Evolutionary conservation across 2,113 vertebrate species (phyloP).

Genomic region (Rhea pennata): DNA sequence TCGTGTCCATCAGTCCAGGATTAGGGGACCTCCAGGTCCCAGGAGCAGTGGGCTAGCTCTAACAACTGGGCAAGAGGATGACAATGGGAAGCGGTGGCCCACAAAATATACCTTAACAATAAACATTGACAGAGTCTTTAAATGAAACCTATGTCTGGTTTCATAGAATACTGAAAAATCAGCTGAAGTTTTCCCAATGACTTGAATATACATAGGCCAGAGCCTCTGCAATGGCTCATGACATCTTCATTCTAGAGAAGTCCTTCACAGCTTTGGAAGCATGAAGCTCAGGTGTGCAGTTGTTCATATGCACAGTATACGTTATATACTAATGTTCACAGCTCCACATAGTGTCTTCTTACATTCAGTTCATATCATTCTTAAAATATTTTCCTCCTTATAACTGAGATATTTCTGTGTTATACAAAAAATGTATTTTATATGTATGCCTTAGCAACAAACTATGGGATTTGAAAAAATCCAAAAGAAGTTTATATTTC

Average conservation of each 20-base stretch:
- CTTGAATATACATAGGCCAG: background rate
- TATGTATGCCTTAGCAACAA: background rate
- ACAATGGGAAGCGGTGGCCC: background rate
- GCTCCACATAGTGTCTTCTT: background rate
- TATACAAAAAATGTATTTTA: background rate
- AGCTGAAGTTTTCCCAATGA: background rate
- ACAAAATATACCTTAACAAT: background rate
- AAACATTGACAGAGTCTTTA: background rate
- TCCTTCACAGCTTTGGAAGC: background rate
- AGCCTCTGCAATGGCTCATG: background rate
- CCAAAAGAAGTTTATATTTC: background rate
- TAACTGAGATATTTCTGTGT: background rate
- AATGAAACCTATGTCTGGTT: background rate
- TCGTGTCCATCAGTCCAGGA: background rate
- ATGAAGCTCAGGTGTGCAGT: background rate
- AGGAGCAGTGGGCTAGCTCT: background rate
- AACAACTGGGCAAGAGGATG: background rate
- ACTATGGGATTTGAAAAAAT: background rate
- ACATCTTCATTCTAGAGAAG: background rate
- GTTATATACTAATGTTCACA: background rate
- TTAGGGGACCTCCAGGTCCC: background rate
- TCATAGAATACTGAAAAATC: background rate
- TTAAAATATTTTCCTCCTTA: background rate
- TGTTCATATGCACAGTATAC: too few species aligned
- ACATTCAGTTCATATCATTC: background rate